A percentile compares a stretch with the other conserved stretches of the same genome.
Evolutionary conservation across 2,113 vertebrate species (phyloP).

Genomic region (Vireo altiloquus): DNA sequence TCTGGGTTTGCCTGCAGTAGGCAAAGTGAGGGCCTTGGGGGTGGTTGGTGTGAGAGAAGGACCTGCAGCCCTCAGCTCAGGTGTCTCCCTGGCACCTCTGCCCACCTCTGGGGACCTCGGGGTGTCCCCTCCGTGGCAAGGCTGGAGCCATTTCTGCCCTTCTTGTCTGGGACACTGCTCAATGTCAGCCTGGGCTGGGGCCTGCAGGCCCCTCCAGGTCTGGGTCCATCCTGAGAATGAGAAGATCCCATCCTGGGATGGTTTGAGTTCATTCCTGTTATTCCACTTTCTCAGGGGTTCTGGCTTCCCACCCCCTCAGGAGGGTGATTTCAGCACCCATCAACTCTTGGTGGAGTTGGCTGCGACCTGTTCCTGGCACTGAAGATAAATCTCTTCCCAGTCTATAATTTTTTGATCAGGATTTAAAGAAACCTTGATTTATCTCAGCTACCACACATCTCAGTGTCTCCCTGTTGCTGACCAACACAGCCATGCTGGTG

Average conservation of each 20-base stretch:
- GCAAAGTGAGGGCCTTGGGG: neutral
- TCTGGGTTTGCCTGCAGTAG: neutral
- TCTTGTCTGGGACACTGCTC: neutral
- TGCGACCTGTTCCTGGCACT: neutral
- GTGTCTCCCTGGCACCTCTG: neutral
- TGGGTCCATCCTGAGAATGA: neutral
- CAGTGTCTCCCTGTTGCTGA: rapidly evolving
- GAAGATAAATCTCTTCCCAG: neutral
- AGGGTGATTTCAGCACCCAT: neutral
- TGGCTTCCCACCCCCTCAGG: neutral
- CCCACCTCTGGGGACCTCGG: rapidly evolving
- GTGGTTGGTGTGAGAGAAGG: neutral
- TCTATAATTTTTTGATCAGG: neutral
- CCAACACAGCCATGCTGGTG: neutral
- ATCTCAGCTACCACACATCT: neutral
- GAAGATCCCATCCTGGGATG: neutral
- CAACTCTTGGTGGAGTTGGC: neutral
- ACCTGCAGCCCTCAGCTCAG: neutral
- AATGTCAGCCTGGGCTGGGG: neutral
- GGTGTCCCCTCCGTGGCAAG: neutral
- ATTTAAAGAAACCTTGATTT: neutral
- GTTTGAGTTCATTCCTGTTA: neutral
- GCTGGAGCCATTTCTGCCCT: neutral
- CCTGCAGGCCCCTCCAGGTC: rapidly evolving
- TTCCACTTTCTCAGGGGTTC: neutral